A percentile compares a stretch with the other conserved stretches of the same genome.
phyloP scores from a whole-genome alignment of 2,888 invertebrate species.

The Chymomyza fuscimana region DNA sequence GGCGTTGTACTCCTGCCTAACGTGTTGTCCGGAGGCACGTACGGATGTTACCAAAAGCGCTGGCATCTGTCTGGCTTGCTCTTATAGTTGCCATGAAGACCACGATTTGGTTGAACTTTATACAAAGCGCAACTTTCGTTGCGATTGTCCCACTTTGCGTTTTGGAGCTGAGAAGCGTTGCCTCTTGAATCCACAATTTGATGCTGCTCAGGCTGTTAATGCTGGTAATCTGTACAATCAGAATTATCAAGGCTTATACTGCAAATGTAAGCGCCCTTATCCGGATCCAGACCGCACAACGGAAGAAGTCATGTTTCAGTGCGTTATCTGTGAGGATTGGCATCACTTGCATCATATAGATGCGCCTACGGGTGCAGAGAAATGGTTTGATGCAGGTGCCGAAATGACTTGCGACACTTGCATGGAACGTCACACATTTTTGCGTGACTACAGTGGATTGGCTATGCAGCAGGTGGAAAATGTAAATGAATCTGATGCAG shows the following conservation, averaged over 20 bases:
- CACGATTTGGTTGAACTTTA: constrained; percentile 97
- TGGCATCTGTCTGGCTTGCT: constrained; percentile 96
- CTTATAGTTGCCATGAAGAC: constrained; percentile 95
- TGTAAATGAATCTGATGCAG: constrained; percentile 43
- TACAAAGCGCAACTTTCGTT: constrained; percentile 96
- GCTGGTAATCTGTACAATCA: constrained; percentile 91
- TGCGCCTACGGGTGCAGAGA: constrained; percentile 79
- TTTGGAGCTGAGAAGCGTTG: constrained; percentile 80
- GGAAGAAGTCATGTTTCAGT: constrained; percentile 97
- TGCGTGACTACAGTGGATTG: constrained; percentile 85
- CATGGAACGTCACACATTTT: constrained; percentile 87
- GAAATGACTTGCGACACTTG: constrained; percentile 93
- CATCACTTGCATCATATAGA: constrained; percentile 89
- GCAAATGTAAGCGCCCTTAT: constrained; percentile 94
- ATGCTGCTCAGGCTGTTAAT: constrained; percentile 82
- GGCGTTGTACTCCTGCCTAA: constrained; percentile 95
- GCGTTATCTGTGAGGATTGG: constrained; percentile 98
- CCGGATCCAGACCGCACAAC: constrained; percentile 92
- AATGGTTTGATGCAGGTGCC: constrained; percentile 83
- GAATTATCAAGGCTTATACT: constrained; percentile 96
- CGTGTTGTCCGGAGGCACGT: constrained; percentile 88
- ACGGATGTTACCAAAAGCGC: constrained; percentile 83
- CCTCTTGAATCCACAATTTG: constrained; percentile 57
- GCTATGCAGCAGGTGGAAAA: constrained; percentile 62
- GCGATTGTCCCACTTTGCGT: constrained; percentile 87